A percentile compares a stretch with the other conserved stretches of the same genome.
These are phyloP conservation scores for Atta colombica DNA, from an alignment of 1,140 invertebrate genomes.

Conservation along the genomic window DNA sequence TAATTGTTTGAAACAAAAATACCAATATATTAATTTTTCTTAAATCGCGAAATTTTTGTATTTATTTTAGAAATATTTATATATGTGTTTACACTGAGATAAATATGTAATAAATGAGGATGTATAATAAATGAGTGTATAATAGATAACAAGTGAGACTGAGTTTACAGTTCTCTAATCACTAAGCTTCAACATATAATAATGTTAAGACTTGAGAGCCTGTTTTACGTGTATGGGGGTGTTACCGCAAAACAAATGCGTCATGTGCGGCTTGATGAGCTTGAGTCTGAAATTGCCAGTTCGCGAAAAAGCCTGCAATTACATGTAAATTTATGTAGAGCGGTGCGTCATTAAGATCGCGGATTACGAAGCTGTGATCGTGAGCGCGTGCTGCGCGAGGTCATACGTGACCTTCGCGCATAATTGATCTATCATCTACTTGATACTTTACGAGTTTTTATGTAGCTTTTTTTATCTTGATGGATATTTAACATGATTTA, in stretches of 20 bases:
- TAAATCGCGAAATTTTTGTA: background rate
- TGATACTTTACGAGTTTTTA: slow-evolving; percentile 21
- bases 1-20: background rate
- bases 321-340: slow-evolving; percentile 85
- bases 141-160: background rate
- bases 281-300: slow-evolving; percentile 61
- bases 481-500: slow-evolving; percentile 30
- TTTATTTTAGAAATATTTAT: background rate
- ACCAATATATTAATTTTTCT: background rate
- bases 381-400: slow-evolving; percentile 44
- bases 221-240: slow-evolving; percentile 43
- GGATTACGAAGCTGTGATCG: slow-evolving; percentile 74
- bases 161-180: slow-evolving; percentile 2
- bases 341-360: slow-evolving; percentile 83
- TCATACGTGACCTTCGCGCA: slow-evolving; percentile 19
- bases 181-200: slow-evolving; percentile 17
- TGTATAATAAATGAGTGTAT: background rate
- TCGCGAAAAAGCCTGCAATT: slow-evolving; percentile 79
- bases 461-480: background rate
- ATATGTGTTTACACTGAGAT: background rate
- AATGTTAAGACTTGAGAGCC: slow-evolving; percentile 36
- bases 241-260: slow-evolving; percentile 50
- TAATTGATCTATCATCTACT: slow-evolving; percentile 50
- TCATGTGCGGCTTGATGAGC: slow-evolving; percentile 11
- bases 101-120: background rate